Percentiles rank a stretch among this genome's conserved stretches.
Conservation (phyloP, 2,797 vertebrate species). For the Stomatorhinus walkeri region DNA sequence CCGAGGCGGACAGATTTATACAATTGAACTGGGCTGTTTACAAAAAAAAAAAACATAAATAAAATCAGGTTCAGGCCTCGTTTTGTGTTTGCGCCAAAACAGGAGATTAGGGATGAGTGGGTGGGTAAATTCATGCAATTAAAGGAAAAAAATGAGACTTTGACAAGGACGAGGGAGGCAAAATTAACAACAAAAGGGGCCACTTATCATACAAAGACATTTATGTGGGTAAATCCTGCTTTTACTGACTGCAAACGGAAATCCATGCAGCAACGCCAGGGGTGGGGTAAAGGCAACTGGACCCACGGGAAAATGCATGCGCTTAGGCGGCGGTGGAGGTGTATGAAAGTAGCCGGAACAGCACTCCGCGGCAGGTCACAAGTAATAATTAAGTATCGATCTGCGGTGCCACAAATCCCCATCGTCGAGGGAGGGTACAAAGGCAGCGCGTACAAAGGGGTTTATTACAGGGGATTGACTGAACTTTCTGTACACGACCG, state of each 20-base stretch:
- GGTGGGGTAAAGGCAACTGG: neutral
- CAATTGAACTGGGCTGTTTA: slow-evolving; percentile 58
- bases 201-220: slow-evolving; percentile 33
- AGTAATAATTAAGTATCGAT: slow-evolving; percentile 30
- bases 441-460: neutral
- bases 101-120: slow-evolving; percentile 39
- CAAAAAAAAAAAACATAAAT: slow-evolving; percentile 32
- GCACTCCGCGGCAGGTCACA: slow-evolving; percentile 15
- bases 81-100: slow-evolving; percentile 52
- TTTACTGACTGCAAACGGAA: slow-evolving; percentile 27
- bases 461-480: neutral
- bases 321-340: neutral
- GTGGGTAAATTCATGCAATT: slow-evolving; percentile 49
- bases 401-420: slow-evolving; percentile 22
- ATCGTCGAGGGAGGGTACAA: neutral
- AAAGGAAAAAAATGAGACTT: slow-evolving; percentile 42
- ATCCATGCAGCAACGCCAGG: slow-evolving; percentile 6
- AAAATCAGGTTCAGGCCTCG: slow-evolving; percentile 30
- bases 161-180: slow-evolving; percentile 41
- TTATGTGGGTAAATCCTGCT: slow-evolving; percentile 31
- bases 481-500: neutral
- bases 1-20: slow-evolving; percentile 61
- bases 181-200: slow-evolving; percentile 37
- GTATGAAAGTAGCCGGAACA: neutral
- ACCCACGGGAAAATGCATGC: slow-evolving; percentile 4